phyloP scores from a whole-genome alignment of 2,113 vertebrate species.

The Oxygymnocypris stewartii region DNA sequence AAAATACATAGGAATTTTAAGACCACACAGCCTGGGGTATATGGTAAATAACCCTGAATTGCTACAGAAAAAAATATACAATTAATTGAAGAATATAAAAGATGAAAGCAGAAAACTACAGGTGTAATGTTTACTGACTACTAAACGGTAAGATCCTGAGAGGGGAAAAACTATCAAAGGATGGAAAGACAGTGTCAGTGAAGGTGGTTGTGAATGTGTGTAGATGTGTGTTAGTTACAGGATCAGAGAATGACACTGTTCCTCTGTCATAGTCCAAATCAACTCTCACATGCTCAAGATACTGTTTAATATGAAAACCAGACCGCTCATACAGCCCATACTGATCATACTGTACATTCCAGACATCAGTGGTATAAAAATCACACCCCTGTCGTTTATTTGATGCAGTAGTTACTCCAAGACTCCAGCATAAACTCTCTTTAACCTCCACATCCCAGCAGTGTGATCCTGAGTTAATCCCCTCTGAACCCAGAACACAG shows the following conservation, averaged over 20 bases:
- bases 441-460: not conserved
- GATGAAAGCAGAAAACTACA: not conserved
- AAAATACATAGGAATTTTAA: no score
- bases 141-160: not conserved
- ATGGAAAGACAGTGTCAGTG: not conserved
- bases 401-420: not conserved
- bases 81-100: not conserved
- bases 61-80: no score
- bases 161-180: not conserved
- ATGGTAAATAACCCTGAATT: no score
- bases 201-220: constrained; percentile 1
- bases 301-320: not conserved
- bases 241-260: not conserved
- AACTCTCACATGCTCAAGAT: no score
- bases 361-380: not conserved
- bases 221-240: not conserved
- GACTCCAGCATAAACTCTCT: not conserved
- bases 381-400: not conserved
- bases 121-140: not conserved
- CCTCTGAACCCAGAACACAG: not conserved
- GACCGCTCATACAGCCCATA: not conserved
- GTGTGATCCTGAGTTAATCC: not conserved
- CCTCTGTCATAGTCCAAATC: no score
- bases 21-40: not conserved
- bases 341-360: not conserved